Evolutionary conservation across 2,113 vertebrate species (phyloP).

Genomic region (Bubalus kerabau): DNA sequence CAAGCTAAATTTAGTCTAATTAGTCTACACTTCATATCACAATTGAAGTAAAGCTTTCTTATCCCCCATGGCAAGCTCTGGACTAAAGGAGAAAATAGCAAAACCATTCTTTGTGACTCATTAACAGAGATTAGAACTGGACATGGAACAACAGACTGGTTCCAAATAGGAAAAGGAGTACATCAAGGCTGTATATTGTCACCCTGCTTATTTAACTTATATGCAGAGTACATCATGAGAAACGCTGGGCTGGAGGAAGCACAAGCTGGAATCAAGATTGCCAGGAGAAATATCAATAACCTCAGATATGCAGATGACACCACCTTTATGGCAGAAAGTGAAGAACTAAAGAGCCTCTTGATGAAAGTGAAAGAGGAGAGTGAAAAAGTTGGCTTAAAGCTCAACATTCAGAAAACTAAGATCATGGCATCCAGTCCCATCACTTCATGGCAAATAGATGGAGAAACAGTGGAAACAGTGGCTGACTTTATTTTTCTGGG

Average conservation of each 20-base stretch:
- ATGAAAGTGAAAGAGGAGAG: not conserved
- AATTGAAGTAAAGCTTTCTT: not conserved
- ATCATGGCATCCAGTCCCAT: not conserved
- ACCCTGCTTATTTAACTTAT: not conserved
- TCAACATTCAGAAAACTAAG: not conserved
- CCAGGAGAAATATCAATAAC: not conserved
- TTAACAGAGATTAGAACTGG: not conserved
- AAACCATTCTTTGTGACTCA: not conserved
- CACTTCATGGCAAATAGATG: not conserved
- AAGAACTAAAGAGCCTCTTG: not conserved
- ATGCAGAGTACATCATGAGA: not conserved
- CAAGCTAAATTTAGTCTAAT: not conserved
- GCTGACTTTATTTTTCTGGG: not conserved
- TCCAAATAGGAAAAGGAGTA: not conserved
- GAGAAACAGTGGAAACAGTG: not conserved
- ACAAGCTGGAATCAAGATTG: not conserved
- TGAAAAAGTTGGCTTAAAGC: not conserved
- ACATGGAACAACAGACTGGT: not conserved
- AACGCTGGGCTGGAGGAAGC: not conserved
- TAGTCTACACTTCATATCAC: not conserved
- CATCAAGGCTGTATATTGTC: not conserved
- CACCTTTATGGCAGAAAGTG: not conserved
- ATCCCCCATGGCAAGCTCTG: not conserved
- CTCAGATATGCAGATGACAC: not conserved
- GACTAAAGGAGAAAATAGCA: conserved; percentile 3